Evolutionary conservation across 2,113 vertebrate genomes (phyloP).

Genomic region (Sialia sialis): DNA sequence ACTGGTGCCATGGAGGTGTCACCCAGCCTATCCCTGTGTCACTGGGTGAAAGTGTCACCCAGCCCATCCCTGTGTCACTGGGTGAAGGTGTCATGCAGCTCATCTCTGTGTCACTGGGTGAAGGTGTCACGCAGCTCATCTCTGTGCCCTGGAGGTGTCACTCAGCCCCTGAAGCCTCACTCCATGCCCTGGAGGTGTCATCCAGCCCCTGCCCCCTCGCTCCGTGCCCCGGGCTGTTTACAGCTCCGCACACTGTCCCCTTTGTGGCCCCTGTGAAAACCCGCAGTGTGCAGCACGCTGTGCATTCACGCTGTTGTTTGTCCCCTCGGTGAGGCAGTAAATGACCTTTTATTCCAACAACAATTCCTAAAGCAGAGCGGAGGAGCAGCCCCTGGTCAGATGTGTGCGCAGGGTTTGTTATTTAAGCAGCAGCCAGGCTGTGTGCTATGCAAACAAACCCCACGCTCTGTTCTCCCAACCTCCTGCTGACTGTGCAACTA

Average conservation of each 20-base stretch:
- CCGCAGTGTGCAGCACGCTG: background rate
- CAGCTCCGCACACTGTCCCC: background rate
- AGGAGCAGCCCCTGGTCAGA: background rate
- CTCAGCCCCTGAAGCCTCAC: no score
- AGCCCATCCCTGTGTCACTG: no score
- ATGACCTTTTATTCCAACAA: constrained; percentile 36
- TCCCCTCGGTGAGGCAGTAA: background rate
- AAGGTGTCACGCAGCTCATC: background rate
- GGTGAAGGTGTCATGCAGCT: no score
- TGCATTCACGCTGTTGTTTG: background rate
- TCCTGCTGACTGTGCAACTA: constrained; percentile 55
- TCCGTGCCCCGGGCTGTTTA: background rate
- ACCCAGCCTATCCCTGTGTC: background rate
- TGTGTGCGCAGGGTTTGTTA: constrained; percentile 1
- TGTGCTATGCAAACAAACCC: constrained; percentile 39
- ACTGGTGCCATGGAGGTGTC: accelerated
- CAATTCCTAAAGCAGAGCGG: background rate
- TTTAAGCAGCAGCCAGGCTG: constrained; percentile 16
- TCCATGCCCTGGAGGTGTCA: accelerated
- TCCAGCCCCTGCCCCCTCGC: background rate
- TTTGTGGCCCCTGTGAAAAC: background rate
- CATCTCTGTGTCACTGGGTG: background rate
- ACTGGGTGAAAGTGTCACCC: no score
- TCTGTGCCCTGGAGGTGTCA: no score
- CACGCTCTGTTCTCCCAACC: constrained; percentile 19